These are phyloP conservation scores for Nowickia ferox DNA, from an alignment of 2,888 invertebrate genomes.

Conservation along the genomic window DNA sequence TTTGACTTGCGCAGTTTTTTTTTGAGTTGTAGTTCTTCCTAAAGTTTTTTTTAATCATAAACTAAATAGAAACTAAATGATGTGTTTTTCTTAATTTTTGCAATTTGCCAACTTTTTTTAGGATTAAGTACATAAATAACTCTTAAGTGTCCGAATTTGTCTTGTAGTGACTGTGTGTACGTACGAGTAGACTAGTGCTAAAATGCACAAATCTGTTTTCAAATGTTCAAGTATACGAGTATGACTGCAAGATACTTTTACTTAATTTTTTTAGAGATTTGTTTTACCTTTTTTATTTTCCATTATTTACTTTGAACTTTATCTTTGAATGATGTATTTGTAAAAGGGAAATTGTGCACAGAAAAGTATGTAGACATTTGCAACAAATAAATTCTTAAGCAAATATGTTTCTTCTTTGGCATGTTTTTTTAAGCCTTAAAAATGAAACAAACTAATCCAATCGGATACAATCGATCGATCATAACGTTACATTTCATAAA, in stretches of 20 bases:
- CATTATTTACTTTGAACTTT: slow-evolving; percentile 54
- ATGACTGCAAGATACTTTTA: background rate
- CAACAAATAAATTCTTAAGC: slow-evolving; percentile 43
- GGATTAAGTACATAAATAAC: no score
- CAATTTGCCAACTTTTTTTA: no score
- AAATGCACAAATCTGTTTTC: slow-evolving; percentile 2
- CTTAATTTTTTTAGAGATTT: slow-evolving; percentile 13
- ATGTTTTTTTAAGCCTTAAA: background rate
- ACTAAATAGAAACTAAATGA: no score
- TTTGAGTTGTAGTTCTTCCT: no score
- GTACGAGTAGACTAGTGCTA: background rate
- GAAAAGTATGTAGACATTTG: slow-evolving; percentile 17
- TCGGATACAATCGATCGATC: slow-evolving; percentile 73
- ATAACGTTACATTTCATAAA: slow-evolving; percentile 60
- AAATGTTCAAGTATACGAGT: background rate
- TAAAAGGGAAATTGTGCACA: slow-evolving; percentile 5
- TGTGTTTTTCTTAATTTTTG: no score
- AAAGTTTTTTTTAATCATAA: no score
- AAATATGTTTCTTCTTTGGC: slow-evolving; percentile 36
- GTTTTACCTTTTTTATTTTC: slow-evolving; percentile 9
- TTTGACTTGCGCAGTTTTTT: no score
- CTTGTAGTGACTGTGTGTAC: background rate
- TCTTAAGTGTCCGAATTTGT: slow-evolving; percentile 1
- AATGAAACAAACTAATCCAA: slow-evolving; percentile 42
- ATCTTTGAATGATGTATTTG: slow-evolving; percentile 40